Evolutionary conservation across 1,140 invertebrate genomes (phyloP), one percentile per base, ranked within the genome.

Genomic region (Coenobita brevimanus): DNA sequence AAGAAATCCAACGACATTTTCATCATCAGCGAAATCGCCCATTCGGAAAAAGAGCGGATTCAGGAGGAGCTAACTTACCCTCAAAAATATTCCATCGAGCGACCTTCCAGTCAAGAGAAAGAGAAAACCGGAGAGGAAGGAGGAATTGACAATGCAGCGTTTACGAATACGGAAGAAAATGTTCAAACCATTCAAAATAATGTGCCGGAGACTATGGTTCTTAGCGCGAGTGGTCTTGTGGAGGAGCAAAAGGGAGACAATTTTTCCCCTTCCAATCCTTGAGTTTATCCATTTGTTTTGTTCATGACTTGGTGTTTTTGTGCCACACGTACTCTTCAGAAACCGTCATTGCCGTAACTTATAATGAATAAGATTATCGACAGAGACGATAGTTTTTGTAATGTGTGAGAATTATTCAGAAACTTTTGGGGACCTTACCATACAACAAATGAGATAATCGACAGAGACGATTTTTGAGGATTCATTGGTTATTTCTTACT

Each of bases 51-150:
- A 27, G 27, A 76, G 33, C 21, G 33, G 8, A 36, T 85, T 17
- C 46, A 85, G 33, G 82, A 85, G 3, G 82, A 85, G 50, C 38
- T 87, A 21, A 87, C 75, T n/a, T 80, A 54, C 67, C 84, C 76
- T n/a, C 84, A 80, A 27, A 80, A 54, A 41, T 36, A 36, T n/a
- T 2, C 36, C 21, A 10, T 43, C 84, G 3, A 67, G 67, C 33
- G 17, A 3, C 0, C 30, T 27, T 6, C 10, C 27, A 41, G 27
- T 41, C 8, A 27, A 38, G 4, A 78, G 36, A 36, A 64, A 10
- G 21, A 50, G 2, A 78, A 57, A 24, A 71, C n/a, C 0, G 43
- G 54, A 17, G 60, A 60, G 27, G 3, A 1, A 17, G 15, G 15
- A 36, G 84, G 84, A 15, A 36, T 87, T 36, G 84, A 80, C 75